A percentile compares a stretch with the other conserved stretches of the same genome.
Conservation (phyloP, 2,888 invertebrate species). For the Pediacus dermestoides region DNA sequence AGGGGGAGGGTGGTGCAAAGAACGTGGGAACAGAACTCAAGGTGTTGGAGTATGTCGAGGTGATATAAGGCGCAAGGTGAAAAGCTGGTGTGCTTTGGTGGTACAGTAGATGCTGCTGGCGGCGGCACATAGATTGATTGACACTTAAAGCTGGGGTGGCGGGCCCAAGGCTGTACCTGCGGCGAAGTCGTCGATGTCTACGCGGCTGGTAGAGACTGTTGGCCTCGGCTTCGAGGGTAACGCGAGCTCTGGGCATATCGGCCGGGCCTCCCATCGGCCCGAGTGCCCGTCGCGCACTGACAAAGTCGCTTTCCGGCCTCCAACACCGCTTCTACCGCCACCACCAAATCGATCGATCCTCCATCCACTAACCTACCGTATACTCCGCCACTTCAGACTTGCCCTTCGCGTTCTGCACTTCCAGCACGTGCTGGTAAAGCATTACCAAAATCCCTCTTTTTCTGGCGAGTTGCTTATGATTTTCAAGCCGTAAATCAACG, state of each 20-base stretch:
- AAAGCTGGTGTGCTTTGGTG: constrained; percentile 3
- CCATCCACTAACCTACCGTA: constrained; percentile 28
- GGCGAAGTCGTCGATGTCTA: constrained; percentile 33
- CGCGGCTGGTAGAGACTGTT: constrained; percentile 37
- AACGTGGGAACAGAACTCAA: too few relatives aligned
- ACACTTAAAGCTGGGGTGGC: constrained; percentile 17
- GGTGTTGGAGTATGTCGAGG: too few relatives aligned
- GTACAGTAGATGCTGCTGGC: constrained; percentile 9
- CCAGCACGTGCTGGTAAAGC: constrained; percentile 10
- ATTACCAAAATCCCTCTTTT: constrained; percentile 6
- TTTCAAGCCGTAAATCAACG: too few relatives aligned
- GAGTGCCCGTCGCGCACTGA: constrained; percentile 38
- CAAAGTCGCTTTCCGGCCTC: constrained; percentile 22
- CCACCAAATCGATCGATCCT: constrained; percentile 27
- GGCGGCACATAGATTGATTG: constrained; percentile 9
- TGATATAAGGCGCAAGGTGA: not conserved
- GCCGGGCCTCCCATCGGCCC: constrained; percentile 42
- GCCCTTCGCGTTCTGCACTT: constrained; percentile 2
- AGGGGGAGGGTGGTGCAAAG: not conserved
- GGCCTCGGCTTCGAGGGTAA: constrained; percentile 37
- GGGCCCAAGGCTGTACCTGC: constrained; percentile 25
- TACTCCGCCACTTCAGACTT: constrained; percentile 2
- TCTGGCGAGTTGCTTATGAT: too few relatives aligned
- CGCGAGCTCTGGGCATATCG: constrained; percentile 40
- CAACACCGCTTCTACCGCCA: constrained; percentile 18